phyloP scores from a whole-genome alignment of 2,113 vertebrate species.

The Lathamus discolor region DNA sequence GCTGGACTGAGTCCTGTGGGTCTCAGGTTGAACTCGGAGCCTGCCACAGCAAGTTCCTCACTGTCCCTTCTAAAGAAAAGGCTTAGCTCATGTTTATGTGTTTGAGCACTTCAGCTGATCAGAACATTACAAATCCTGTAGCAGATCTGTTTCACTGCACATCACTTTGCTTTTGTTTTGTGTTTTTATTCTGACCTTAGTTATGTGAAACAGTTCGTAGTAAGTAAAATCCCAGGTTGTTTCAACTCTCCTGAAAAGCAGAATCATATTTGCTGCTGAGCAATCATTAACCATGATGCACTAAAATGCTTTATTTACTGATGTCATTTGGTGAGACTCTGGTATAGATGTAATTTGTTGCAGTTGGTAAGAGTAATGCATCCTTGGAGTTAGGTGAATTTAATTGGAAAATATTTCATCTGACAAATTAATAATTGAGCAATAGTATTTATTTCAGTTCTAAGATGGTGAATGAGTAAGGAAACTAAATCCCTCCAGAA shows the following conservation, averaged over 20 bases:
- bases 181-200: neutral
- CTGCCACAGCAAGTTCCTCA: neutral
- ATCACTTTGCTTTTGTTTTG: neutral
- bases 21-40: neutral
- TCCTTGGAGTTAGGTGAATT: neutral
- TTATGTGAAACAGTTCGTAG: neutral
- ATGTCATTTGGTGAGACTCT: neutral
- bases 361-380: neutral
- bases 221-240: neutral
- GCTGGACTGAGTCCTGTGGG: accelerated
- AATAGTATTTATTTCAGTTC: neutral
- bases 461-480: neutral
- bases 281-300: neutral
- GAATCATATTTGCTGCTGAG: neutral
- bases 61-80: neutral
- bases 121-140: neutral
- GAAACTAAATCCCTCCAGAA: neutral
- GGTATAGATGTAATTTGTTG: neutral
- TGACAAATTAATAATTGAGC: neutral
- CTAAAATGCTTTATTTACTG: neutral
- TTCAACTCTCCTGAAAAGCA: neutral
- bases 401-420: neutral
- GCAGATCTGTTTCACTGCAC: neutral
- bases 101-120: neutral
- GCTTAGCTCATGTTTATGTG: neutral